Evolutionary conservation across 2,888 invertebrate species (phyloP), one percentile per base, ranked within the genome.

Genomic region (Strigamia maritima): DNA sequence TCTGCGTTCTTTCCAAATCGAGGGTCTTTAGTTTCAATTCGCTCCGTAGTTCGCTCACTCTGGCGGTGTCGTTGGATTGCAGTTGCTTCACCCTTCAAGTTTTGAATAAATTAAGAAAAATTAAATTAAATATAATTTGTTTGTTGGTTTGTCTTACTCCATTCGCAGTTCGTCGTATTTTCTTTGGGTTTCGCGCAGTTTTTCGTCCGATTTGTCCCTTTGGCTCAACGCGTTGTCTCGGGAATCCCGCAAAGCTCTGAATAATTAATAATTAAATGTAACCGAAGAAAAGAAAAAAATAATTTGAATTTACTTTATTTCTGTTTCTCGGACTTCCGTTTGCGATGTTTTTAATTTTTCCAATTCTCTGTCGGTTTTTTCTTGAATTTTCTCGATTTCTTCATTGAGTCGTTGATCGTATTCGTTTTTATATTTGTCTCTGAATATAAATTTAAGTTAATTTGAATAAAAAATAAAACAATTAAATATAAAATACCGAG

Each of bases 1-100:
- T 82, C 79, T 84, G 84, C 24, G 83, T 81, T 74, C 86, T 81
- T 81, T 86, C 86, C 10, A 83, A 79, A 79, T 86, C 86, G 82
- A 86, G 86, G n/a, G 84, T 81, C 81, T 85, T 86, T 79, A 87
- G 76, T 80, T 85, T 85, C 65, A 86, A 80, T 38, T 86, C 85
- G 81, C 83, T 85, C 77, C 84, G 83, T n/a, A 86, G 77, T 76
- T 86, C 86, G 22, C 84, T 82, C 22, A 85, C 79, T 40, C 83
- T 82, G 26, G 81, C 83, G 77, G 85, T 86, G 22, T 83, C 83
- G 75, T 81, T 82, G 26, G 83, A 80, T 81, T 86, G 86, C 24
- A 84, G 80, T 79, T 84, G 83, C 19, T 85, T 83, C 77, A 84
- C 83, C 79, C 86, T 86, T 70, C 40, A 40, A 26, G n/a, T 10